Evolutionary conservation across 2,888 invertebrate genomes (phyloP), one percentile per base, ranked within the genome.

Genomic region (Hirtodrosophila cameraria): DNA sequence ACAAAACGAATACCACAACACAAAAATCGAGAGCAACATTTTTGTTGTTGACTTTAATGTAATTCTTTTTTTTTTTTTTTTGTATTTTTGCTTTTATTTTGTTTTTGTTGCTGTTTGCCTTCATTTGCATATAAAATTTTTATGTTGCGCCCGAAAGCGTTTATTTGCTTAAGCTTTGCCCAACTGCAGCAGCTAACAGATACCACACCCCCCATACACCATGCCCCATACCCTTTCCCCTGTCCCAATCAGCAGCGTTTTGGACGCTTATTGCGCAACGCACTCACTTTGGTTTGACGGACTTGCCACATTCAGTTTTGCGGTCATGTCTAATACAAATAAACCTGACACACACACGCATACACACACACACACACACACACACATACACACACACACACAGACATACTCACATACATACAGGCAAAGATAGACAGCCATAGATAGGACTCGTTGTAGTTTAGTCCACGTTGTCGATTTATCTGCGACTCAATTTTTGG

Each of bases 91-190:
- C 42, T 13, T 28, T 16, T 18, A 27, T 46, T 16, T 48, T 25
- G 5, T 39, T 39, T 18, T 35, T 33, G 30, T 33, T 64, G 46
- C 46, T 73, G 61, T 73, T 80, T 80, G 76, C 81, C 78, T 81
- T 86, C 82, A 83, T 83, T 87, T 83, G 83, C 87, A 83, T 83
- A 87, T 72, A 75, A 59, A 83, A 83, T 82, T 83, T 86, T 71
- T 85, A 74, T 87, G 79, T 72, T 82, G 66, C 64, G 65, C 66
- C 86, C 77, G 80, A 72, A 68, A 85, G 83, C 86, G 86, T 80
- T 80, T 75, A 86, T 86, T 86, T 79, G 86, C 65, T 66, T 69
- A 54, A n/a, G 60, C 75, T 53, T 45, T 49, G 58, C 53, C 54
- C 50, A 28, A 31, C 45, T 20, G 68, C 70, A 62, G 33, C 45